Evolutionary conservation across 2,888 invertebrate species (phyloP), one percentile per base, ranked within the genome.

Genomic region (Synanthedon formicaeformis): DNA sequence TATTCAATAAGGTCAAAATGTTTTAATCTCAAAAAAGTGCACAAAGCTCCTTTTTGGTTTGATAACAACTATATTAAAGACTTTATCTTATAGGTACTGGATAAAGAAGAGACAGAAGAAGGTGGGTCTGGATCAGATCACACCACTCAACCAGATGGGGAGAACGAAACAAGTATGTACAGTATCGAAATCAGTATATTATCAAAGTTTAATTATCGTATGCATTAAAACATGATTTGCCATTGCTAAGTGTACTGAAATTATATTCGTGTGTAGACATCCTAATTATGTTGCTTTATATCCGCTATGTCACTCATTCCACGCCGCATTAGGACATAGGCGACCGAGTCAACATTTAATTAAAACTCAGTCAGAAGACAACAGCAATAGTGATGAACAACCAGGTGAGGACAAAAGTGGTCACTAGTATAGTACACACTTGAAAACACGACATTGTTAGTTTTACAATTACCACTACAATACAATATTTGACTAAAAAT

Each of bases 361-460:
- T 61, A 92, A 91, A 77, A 87, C 89, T 61, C 89, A 89, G 56
- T 92, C 91, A 0, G 91, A 91, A 66, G 92, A 92, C 60, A 92
- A 91, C 70, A 91, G 91, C 76, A 90, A 88, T 71, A 90, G 89
- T 59, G 91, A 91, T 60, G 92, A 92, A 60, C 90, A 50, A 18
- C 27, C 12, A 27, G 50, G 34, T 50, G 34, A 34, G 34, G 34
- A 34, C 34, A 34, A 23, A 23, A 34, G 10, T 34, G 23, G 23
- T 23, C 23, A 23, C 23, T 23, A 23, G 23, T 23, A 23, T 23
- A 23, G 1, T 23, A 23, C 23, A 23, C 5, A 5, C 23, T 23
- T 23, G 23, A 23, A 23, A 23, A 23, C 23, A 23, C 18, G 5
- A 23, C 18, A 23, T 23, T n/a, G n/a, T n/a, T n/a, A n/a, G n/a